Base-by-base conservation (phyloP, 2,797 vertebrate genomes). In the Sardinella longiceps region DNA sequence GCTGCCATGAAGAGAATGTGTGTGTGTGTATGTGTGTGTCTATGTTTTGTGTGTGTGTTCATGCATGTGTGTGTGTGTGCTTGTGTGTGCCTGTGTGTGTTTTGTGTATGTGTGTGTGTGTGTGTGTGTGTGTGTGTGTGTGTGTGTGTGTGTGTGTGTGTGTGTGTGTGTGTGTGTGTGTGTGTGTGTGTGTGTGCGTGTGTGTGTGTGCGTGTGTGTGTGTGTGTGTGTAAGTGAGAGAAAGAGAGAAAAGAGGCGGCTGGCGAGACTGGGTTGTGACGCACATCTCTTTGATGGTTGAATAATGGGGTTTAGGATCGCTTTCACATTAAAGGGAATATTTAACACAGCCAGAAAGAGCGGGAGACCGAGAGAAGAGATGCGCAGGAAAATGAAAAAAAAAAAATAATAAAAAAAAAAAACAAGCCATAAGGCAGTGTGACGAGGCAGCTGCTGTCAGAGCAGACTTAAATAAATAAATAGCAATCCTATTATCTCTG, bases 291-390 rank as follows among this genome's bases (percentile, higher is more conserved):
- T 92, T 93, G 92, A 93, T 88, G 88, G 88, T 74, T 84, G 86
- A 90, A 91, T 90, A 93, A 91, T 88, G 91, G 87, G 84, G 87
- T 87, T 86, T 81, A 84, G 90, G 90, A 91, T 93, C 87, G 90
- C 93, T 93, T 92, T 86, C 89, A 91, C 86, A 89, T 93, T 84
- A 93, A 92, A 92, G 89, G 63, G 60, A 92, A 88, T 86, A 85
- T 90, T 91, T 90, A 90, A 91, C 88, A 90, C 84, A 33, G 30
- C 80, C 39, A 60, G 56, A n/a, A 18, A 53, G 51, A 53, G 84
- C 80, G 37, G 70, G 50, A 66, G 82, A 25, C 46, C 14, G 82
- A 46, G 82, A 77, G 66, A 90, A 5, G 15, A 83, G 25, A 84
- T 51, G 25, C 63, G 45, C 81, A 81, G 86, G 89, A 83, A 0